Conservation (phyloP, 2,797 vertebrate species). For the Enteromius paludinosus region DNA sequence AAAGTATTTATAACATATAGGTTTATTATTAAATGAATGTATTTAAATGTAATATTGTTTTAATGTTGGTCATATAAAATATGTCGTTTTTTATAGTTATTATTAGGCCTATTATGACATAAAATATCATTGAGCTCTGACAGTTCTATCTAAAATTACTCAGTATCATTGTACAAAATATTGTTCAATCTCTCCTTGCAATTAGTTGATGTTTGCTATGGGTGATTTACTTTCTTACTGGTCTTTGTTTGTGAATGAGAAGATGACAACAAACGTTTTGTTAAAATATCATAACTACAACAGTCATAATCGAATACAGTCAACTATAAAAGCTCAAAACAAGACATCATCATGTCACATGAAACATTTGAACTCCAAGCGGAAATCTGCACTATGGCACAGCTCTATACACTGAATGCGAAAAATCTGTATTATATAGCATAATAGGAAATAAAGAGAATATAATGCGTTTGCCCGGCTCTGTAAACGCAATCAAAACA, state of each 20-base stretch:
- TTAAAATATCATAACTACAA: not conserved
- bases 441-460: not conserved
- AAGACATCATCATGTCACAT: not conserved
- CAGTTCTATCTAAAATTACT: not conserved
- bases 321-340: not conserved
- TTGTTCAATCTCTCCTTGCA: not conserved
- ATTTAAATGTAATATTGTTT: not conserved
- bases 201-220: not conserved
- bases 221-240: not conserved
- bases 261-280: not conserved
- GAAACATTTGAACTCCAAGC: not conserved
- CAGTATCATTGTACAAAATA: not conserved
- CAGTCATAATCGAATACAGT: not conserved
- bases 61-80: not conserved
- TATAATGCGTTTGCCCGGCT: not conserved
- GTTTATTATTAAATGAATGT: not conserved
- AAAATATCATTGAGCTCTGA: not conserved
- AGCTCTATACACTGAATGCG: not conserved
- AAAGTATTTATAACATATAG: not conserved
- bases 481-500: constrained; percentile 1
- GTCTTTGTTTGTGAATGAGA: not conserved
- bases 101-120: not conserved
- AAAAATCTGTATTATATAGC: not conserved
- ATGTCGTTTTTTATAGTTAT: not conserved
- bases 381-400: not conserved